phyloP scores from a whole-genome alignment of 2,113 vertebrate genomes.

The Crotalus tigris region DNA sequence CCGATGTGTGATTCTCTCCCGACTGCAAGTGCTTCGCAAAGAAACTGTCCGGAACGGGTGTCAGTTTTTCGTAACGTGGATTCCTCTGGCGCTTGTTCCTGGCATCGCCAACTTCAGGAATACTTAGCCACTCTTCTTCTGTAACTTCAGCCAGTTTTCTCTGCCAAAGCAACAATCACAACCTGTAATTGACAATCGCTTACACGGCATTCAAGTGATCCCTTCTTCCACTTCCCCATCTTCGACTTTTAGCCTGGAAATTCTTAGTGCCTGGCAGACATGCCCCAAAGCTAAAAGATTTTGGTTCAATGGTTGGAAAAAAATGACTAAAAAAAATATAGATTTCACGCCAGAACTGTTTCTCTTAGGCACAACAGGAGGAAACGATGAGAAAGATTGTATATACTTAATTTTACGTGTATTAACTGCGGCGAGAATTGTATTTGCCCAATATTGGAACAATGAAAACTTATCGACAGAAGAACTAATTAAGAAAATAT shows the following conservation, averaged over 20 bases:
- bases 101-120: conserved; percentile 96
- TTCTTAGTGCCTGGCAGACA: not conserved
- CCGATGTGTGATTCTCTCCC: conserved; percentile 87
- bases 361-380: no score
- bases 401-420: no score
- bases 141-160: conserved; percentile 93
- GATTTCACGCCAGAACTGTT: no score
- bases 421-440: no score
- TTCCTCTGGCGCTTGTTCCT: conserved; percentile 97
- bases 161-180: conserved; percentile 61
- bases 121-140: conserved; percentile 97
- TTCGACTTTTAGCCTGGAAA: not conserved
- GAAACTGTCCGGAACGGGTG: conserved; percentile 96
- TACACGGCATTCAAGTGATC: not conserved
- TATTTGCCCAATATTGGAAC: no score
- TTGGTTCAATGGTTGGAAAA: no score
- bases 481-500: no score
- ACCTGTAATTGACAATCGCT: not conserved
- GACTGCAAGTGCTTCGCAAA: conserved; percentile 94
- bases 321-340: no score
- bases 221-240: not conserved
- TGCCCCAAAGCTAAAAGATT: no score
- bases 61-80: conserved; percentile 94
- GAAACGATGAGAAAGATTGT: no score
- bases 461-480: no score